Evolutionary conservation across 2,797 vertebrate genomes (phyloP).

Genomic region (Lerista edwardsae): DNA sequence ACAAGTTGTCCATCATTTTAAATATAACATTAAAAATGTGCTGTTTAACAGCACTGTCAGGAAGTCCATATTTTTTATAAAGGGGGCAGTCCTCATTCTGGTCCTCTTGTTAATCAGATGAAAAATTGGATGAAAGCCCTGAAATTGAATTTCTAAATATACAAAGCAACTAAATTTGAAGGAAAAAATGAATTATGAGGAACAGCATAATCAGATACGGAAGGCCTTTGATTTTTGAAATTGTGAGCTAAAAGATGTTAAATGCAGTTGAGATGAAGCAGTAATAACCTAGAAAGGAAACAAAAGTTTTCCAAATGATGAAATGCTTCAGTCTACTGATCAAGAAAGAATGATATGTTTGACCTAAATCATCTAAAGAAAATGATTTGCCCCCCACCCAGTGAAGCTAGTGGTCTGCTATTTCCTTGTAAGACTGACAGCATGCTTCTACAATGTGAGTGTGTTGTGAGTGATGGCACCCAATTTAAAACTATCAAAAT

Average conservation of each 20-base stretch:
- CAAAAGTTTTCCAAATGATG: slow-evolving; percentile 74
- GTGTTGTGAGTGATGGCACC: slow-evolving; percentile 12
- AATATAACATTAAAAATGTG: background rate
- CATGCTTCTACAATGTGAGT: slow-evolving; percentile 43
- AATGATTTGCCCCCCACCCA: slow-evolving; percentile 60
- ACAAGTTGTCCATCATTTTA: slow-evolving; percentile 13
- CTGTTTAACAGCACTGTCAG: slow-evolving; percentile 9
- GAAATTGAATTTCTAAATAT: slow-evolving; percentile 62
- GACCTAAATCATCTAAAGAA: slow-evolving; percentile 64
- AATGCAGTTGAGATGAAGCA: slow-evolving; percentile 72
- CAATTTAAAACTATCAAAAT: slow-evolving; percentile 6
- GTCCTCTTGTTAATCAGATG: slow-evolving; percentile 55
- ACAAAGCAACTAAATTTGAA: slow-evolving; percentile 41
- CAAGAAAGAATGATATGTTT: slow-evolving; percentile 71
- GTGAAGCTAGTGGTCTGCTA: slow-evolving; percentile 53
- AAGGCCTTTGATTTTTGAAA: slow-evolving; percentile 70
- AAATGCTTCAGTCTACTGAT: slow-evolving; percentile 71
- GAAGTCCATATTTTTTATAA: slow-evolving; percentile 34
- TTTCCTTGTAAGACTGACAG: slow-evolving; percentile 50
- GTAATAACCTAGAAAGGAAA: slow-evolving; percentile 74
- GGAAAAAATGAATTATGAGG: slow-evolving; percentile 53
- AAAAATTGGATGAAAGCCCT: slow-evolving; percentile 47
- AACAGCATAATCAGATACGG: slow-evolving; percentile 69
- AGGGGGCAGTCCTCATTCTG: slow-evolving; percentile 40
- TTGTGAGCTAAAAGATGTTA: slow-evolving; percentile 72